These are phyloP conservation scores for Platorchestia sp. DNA, from an alignment of 1,140 invertebrate species.

Conservation along the genomic window DNA sequence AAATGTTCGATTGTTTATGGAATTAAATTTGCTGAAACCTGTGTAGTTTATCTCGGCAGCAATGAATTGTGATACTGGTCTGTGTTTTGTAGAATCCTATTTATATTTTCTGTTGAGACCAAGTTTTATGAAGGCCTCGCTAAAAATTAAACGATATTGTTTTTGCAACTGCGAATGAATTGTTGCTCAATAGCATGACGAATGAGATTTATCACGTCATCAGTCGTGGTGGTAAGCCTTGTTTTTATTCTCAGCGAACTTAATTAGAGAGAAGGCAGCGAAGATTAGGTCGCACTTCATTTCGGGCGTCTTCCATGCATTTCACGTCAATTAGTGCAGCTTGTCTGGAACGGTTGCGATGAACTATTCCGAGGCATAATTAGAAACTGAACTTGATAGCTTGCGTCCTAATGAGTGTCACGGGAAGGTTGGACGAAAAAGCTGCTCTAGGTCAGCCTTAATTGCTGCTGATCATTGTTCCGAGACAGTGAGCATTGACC, in stretches of 20 bases:
- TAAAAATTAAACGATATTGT: too few relatives aligned
- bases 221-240: neutral
- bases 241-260: neutral
- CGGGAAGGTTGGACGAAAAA: neutral
- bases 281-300: neutral
- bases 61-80: neutral
- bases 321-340: neutral
- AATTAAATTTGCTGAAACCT: neutral
- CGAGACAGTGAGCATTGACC: too few relatives aligned
- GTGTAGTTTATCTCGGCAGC: neutral
- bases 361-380: neutral
- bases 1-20: neutral
- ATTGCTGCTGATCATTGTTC: neutral
- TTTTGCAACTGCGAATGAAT: too few relatives aligned
- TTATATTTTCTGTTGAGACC: too few relatives aligned
- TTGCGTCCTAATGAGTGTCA: slow-evolving; percentile 20
- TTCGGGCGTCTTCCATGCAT: too few relatives aligned
- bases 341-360: neutral
- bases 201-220: neutral
- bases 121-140: too few relatives aligned
- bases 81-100: neutral
- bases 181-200: too few relatives aligned
- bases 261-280: neutral
- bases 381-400: slow-evolving; percentile 31
- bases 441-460: slow-evolving; percentile 40